Percentiles rank a stretch among this genome's conserved stretches.
phyloP scores from a whole-genome alignment of 1,140 invertebrate species.

The Saccostrea echinata region DNA sequence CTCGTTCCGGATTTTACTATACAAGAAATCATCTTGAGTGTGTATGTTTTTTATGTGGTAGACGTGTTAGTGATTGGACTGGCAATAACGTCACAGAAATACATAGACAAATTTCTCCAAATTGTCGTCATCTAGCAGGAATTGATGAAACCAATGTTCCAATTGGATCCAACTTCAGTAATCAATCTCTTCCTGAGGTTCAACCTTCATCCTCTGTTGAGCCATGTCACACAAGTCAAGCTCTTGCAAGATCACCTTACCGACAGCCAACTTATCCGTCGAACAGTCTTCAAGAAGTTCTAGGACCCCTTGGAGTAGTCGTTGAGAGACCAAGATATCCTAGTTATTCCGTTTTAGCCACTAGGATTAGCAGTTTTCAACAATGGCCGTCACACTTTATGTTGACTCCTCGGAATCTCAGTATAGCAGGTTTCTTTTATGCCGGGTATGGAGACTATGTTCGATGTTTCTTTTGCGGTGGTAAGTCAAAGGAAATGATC shows the following conservation, averaged over 20 bases:
- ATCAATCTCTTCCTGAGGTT: background rate
- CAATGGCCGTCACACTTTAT: slow-evolving; percentile 30
- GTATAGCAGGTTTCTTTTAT: slow-evolving; percentile 40
- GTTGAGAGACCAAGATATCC: slow-evolving; percentile 46
- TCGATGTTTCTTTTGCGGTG: slow-evolving; percentile 46
- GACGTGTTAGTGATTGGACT: slow-evolving; percentile 20
- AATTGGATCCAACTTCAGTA: background rate
- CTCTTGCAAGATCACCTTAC: background rate
- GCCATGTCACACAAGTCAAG: too few relatives aligned
- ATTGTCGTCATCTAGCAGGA: slow-evolving; percentile 24
- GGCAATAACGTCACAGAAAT: slow-evolving; percentile 32
- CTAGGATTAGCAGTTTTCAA: slow-evolving; percentile 37
- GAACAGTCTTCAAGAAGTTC: background rate
- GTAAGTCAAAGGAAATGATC: background rate
- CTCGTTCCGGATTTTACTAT: slow-evolving; percentile 49
- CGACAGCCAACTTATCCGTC: background rate
- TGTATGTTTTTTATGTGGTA: slow-evolving; percentile 42
- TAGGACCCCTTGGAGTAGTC: slow-evolving; percentile 2
- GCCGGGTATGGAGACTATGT: slow-evolving; percentile 47
- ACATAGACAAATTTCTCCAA: slow-evolving; percentile 34
- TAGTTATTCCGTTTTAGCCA: background rate
- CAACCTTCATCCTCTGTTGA: too few relatives aligned
- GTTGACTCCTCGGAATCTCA: slow-evolving; percentile 18
- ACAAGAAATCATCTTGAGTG: slow-evolving; percentile 15
- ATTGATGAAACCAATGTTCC: background rate